Conservation (phyloP, 2,888 invertebrate genomes). For the Calliphora vomitoria region DNA sequence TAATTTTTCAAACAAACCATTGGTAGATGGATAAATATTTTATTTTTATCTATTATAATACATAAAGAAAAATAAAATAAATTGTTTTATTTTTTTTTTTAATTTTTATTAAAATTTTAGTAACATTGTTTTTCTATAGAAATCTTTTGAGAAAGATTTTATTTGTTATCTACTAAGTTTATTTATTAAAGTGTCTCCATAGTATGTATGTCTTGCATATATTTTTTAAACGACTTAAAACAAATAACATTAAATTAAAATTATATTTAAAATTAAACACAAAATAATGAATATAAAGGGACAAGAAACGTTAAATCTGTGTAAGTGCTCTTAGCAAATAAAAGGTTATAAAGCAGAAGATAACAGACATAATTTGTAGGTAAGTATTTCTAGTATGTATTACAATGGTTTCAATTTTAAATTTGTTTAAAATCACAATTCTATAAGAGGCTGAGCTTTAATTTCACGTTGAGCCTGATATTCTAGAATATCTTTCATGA, state of each 20-base stretch:
- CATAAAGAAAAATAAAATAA: neutral
- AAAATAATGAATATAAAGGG: conserved; percentile 11
- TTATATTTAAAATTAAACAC: conserved; percentile 35
- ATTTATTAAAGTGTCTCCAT: conserved; percentile 20
- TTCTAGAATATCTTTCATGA: conserved; percentile 80
- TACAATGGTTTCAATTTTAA: neutral
- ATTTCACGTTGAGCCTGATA: conserved; percentile 78
- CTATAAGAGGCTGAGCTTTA: conserved; percentile 80
- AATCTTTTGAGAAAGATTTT: conserved; percentile 39
- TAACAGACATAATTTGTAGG: conserved; percentile 1
- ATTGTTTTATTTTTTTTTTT: neutral
- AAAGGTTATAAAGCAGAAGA: conserved; percentile 11
- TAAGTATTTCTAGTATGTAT: conserved; percentile 7
- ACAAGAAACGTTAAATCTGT: conserved; percentile 22
- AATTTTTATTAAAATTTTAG: conserved; percentile 45
- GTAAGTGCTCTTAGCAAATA: conserved; percentile 1
- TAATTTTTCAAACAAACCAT: no score
- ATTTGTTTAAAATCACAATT: conserved; percentile 78
- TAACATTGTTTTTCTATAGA: conserved; percentile 36
- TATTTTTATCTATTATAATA: no score
- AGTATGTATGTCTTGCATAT: neutral
- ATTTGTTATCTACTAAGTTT: conserved; percentile 24
- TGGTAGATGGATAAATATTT: no score
- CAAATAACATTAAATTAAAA: conserved; percentile 48
- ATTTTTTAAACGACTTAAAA: conserved; percentile 30